Evolutionary conservation across 2,888 invertebrate genomes (phyloP).

Genomic region (Cremastinae sp.): DNA sequence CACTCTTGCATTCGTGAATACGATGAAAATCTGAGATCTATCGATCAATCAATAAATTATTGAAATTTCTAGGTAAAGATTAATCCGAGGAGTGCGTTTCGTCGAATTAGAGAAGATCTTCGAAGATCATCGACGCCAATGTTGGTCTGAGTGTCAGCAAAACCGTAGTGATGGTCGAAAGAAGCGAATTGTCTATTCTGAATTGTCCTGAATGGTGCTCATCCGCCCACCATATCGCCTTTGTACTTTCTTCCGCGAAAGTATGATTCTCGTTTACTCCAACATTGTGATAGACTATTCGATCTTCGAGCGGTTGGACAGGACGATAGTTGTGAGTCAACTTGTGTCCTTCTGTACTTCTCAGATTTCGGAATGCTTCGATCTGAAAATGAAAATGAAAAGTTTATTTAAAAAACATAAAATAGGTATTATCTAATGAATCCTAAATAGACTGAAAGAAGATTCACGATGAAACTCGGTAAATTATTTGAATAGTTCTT

Average conservation of each 20-base stretch:
- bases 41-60: too few relatives aligned
- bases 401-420: not conserved
- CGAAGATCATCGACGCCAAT: constrained; percentile 21
- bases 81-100: not conserved
- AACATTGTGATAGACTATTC: constrained; percentile 84
- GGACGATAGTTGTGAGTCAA: constrained; percentile 92
- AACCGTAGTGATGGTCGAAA: constrained; percentile 36
- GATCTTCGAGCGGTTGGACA: constrained; percentile 88
- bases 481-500: too few relatives aligned
- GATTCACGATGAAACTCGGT: too few relatives aligned
- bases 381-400: constrained; percentile 84
- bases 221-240: constrained; percentile 25
- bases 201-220: constrained; percentile 56
- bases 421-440: too few relatives aligned
- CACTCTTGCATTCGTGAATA: too few relatives aligned
- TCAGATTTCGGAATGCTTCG: constrained; percentile 86
- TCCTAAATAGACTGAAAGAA: too few relatives aligned
- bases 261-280: constrained; percentile 67
- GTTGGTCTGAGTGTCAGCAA: constrained; percentile 42
- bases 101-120: constrained; percentile 37
- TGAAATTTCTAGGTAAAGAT: too few relatives aligned
- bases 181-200: constrained; percentile 19
- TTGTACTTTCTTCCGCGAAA: constrained; percentile 6
- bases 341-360: constrained; percentile 83
- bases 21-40: too few relatives aligned